Evolutionary conservation across 1,140 invertebrate species (phyloP).

Genomic region (Cherax quadricarinatus): DNA sequence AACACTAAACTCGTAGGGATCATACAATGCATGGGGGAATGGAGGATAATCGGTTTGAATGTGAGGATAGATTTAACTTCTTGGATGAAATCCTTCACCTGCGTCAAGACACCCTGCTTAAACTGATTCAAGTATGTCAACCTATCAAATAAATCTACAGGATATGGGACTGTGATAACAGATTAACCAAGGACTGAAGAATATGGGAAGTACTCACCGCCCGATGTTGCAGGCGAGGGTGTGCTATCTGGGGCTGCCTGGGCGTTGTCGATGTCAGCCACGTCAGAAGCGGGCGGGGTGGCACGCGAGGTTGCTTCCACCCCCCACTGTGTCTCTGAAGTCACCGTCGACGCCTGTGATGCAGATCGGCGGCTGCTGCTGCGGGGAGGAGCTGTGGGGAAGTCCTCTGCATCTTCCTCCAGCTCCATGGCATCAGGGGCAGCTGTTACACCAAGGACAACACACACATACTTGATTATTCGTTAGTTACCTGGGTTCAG

Average conservation of each 20-base stretch:
- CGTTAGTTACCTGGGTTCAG: too few species aligned
- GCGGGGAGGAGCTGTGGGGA: conserved; percentile 24
- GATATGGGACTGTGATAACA: too few species aligned
- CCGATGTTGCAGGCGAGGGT: conserved; percentile 62
- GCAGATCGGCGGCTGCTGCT: conserved; percentile 26
- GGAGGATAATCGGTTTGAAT: too few species aligned
- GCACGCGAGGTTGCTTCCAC: conserved; percentile 20
- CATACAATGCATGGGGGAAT: too few species aligned
- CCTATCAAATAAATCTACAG: too few species aligned
- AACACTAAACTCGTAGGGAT: too few species aligned
- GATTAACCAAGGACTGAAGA: too few species aligned
- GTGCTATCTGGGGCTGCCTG: conserved; percentile 67
- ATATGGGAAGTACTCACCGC: conserved; percentile 44
- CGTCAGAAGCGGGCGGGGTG: conserved; percentile 28
- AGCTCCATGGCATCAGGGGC: conserved; percentile 20
- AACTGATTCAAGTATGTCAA: too few species aligned
- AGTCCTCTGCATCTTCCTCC: conserved; percentile 49
- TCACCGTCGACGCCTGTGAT: conserved; percentile 32
- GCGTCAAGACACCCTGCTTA: too few species aligned
- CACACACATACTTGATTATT: too few species aligned
- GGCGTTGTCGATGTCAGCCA: conserved; percentile 41
- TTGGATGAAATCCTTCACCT: too few species aligned
- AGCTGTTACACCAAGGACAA: not conserved
- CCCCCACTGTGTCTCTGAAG: conserved; percentile 53
- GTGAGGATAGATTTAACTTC: too few species aligned